Base-by-base conservation (phyloP, 2,888 invertebrate genomes). In the Pelosia muscerda region DNA sequence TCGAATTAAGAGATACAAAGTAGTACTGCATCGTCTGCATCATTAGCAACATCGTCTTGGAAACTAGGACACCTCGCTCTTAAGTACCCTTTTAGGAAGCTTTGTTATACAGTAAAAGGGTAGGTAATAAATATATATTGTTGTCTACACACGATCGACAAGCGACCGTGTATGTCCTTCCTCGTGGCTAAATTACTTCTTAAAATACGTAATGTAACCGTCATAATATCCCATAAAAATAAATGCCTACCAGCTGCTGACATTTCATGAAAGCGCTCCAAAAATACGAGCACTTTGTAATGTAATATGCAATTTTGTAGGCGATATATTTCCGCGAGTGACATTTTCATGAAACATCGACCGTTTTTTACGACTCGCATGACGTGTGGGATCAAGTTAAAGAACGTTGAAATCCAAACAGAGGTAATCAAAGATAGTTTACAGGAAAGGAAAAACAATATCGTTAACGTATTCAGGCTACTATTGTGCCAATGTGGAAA, bases 261-360 rank as follows among this genome's bases (percentile, higher is more conserved):
- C 77, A 79, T 80, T 78, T 75, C 68, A 74, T 72, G 74, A 78
- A 77, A 71, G 74, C 75, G 68, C 63, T 69, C 68, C 55, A 69
- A 81, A 82, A 81, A 79, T 83, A 81, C 73, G 72, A 72, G 70
- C 75, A 78, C 77, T 74, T 73, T 70, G 73, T 82, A 71, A 77
- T 74, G 76, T 84, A 81, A 81, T 82, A 81, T 81, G 82, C 81
- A 85, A 84, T 85, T 79, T 75, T 70, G 73, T 76, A 76, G 79
- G 73, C 74, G 58, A 66, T 79, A 79, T 83, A 84, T 84, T 82
- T 76, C 73, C 71, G 54, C 66, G 68, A 76, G 76, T 80, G 77
- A 72, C 74, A 70, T 78, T 76, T 75, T 73, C 65, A 69, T 73
- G 70, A 65, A 73, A 78, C 71, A 57, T 57, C 64, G 67, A 57